Evolutionary conservation across 2,797 vertebrate genomes (phyloP).

Genomic region (Octomys mimax): DNA sequence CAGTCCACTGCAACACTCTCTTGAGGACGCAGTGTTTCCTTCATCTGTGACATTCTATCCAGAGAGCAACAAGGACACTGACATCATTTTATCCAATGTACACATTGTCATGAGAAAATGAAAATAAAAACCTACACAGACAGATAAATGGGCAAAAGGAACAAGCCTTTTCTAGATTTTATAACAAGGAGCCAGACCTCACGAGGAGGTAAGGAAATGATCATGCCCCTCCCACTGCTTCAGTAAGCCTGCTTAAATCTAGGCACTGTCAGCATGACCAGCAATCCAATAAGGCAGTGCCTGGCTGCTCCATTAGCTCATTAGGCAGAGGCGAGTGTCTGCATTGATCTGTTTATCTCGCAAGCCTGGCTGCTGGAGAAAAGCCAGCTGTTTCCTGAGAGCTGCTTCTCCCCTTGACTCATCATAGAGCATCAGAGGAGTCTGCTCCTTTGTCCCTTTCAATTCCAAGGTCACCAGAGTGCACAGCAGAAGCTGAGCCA

Average conservation of each 20-base stretch:
- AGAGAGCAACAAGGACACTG: slow-evolving; percentile 28
- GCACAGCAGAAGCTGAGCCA: slow-evolving; percentile 45
- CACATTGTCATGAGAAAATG: slow-evolving; percentile 9
- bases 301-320: slow-evolving; percentile 82
- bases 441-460: slow-evolving; percentile 77
- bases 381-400: slow-evolving; percentile 81
- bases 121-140: background rate
- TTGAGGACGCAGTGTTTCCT: background rate
- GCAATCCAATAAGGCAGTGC: slow-evolving; percentile 81
- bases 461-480: slow-evolving; percentile 79
- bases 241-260: slow-evolving; percentile 61
- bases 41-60: slow-evolving; percentile 13
- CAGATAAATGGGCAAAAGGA: slow-evolving; percentile 16
- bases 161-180: slow-evolving; percentile 18
- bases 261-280: slow-evolving; percentile 70
- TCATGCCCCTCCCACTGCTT: background rate
- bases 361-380: slow-evolving; percentile 72
- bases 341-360: slow-evolving; percentile 85
- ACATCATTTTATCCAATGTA: slow-evolving; percentile 59
- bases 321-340: slow-evolving; percentile 78
- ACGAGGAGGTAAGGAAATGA: background rate
- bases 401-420: slow-evolving; percentile 77
- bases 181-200: slow-evolving; percentile 16
- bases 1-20: background rate
- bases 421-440: slow-evolving; percentile 70